Evolutionary conservation across 2,888 invertebrate genomes (phyloP), one percentile per base, ranked within the genome.

Genomic region (Drosophila suboccidentalis): DNA sequence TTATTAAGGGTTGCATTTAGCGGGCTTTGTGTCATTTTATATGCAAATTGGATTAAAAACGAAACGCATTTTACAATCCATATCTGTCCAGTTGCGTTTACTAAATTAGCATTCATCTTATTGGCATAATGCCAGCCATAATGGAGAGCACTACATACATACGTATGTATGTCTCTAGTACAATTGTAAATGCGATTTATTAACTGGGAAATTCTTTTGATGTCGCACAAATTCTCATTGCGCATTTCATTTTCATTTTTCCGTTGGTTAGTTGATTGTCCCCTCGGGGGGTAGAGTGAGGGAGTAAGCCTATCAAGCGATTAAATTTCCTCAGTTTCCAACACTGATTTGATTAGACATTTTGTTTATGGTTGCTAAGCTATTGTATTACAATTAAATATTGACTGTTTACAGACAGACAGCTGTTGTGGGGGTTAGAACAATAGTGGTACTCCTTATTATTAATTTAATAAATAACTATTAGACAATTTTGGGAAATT

Each of bases 1-100:
- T 90, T 88, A 88, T 88, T 88, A 90, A 90, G 88, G 88, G 88
- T 90, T 88, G 90, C 88, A 90, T 88, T 88, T 90, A 90, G 88
- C 71, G 86, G 88, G 88, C 83, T 90, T 88, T 88, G 78, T 82
- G 87, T 85, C 89, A 82, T 88, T 87, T 89, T 80, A 88, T 88
- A 88, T 88, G 88, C 90, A 88, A 88, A 88, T 88, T 88, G 88
- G 88, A 88, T 88, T 88, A 88, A 88, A 90, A 80, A 79, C 63
- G 75, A 63, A 89, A 80, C 85, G 82, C 80, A 83, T 71, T 80
- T 76, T 55, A 71, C 67, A 74, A 76, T 76, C 67, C 71, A 72
- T 60, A 69, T 63, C 62, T 59, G 66, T 65, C 69, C 64, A 71
- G 64, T 72, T 29, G 85, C 88, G 77, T 64, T 70, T 65, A 71